Conservation (phyloP, 2,888 invertebrate genomes). For the Dicycla oo region DNA sequence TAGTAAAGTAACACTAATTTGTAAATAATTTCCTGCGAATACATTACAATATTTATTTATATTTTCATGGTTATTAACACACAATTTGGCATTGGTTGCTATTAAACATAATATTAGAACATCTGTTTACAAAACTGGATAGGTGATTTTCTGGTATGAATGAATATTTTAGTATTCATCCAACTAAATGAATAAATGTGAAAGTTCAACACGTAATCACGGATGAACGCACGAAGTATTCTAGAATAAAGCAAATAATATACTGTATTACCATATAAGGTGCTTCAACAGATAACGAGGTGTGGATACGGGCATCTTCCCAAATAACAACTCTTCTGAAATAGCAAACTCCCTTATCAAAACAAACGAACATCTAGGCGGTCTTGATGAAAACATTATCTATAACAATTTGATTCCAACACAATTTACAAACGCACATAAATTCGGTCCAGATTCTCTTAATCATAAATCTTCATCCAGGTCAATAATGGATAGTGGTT, state of each 20-base stretch:
- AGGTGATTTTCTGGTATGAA: constrained; percentile 29
- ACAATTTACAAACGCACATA: constrained; percentile 42
- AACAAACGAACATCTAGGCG: constrained; percentile 23
- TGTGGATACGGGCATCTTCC: constrained; percentile 18
- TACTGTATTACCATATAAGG: background rate
- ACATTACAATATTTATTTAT: constrained; percentile 45
- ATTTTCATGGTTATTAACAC: constrained; percentile 43
- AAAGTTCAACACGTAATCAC: constrained; percentile 32
- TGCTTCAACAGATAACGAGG: constrained; percentile 1
- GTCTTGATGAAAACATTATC: constrained; percentile 36
- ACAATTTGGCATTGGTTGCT: constrained; percentile 46
- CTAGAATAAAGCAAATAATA: background rate
- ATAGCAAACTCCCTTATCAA: constrained; percentile 26
- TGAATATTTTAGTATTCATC: constrained; percentile 40
- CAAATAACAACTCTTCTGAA: constrained; percentile 22
- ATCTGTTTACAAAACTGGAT: constrained; percentile 45
- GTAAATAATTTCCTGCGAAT: constrained; percentile 28
- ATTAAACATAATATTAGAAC: constrained; percentile 49
- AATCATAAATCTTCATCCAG: constrained; percentile 37
- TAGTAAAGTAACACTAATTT: constrained; percentile 28
- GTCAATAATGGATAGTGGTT: constrained; percentile 50
- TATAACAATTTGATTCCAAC: constrained; percentile 12
- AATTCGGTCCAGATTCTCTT: constrained; percentile 32
- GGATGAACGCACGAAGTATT: background rate
- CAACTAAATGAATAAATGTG: constrained; percentile 43